Conservation (phyloP, 2,888 invertebrate species). For the Hypomecis punctinalis region DNA sequence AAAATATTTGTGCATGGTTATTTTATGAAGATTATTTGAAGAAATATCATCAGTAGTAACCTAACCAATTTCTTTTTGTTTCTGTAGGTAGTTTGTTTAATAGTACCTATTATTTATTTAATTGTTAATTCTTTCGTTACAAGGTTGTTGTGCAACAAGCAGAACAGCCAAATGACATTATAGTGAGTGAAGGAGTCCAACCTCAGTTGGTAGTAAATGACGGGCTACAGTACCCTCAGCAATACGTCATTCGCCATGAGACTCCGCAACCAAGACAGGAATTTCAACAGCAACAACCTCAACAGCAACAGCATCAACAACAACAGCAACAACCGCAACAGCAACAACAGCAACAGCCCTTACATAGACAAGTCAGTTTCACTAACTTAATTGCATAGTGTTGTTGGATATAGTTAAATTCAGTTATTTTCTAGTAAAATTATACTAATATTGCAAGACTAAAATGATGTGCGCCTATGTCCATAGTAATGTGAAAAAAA, state of each 20-base stretch:
- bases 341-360: constrained; percentile 60
- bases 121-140: constrained; percentile 2
- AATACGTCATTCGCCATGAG: constrained; percentile 80
- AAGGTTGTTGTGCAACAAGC: constrained; percentile 84
- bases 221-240: constrained; percentile 78
- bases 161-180: constrained; percentile 82
- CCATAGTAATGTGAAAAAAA: no score
- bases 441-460: no score
- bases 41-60: no score
- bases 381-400: constrained; percentile 10
- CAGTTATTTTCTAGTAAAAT: not conserved
- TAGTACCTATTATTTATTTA: constrained; percentile 11
- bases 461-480: no score
- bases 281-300: constrained; percentile 68
- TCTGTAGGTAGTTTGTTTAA: not conserved
- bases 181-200: constrained; percentile 81
- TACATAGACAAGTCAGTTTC: constrained; percentile 65
- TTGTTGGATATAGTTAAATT: not conserved
- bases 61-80: not conserved
- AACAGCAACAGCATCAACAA: constrained; percentile 63
- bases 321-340: constrained; percentile 62
- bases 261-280: constrained; percentile 67
- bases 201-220: constrained; percentile 76
- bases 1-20: no score
- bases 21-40: no score